A percentile compares a stretch with the other conserved stretches of the same genome.
Evolutionary conservation across 2,113 vertebrate species (phyloP).

Genomic region (Odobenus rosmarus): DNA sequence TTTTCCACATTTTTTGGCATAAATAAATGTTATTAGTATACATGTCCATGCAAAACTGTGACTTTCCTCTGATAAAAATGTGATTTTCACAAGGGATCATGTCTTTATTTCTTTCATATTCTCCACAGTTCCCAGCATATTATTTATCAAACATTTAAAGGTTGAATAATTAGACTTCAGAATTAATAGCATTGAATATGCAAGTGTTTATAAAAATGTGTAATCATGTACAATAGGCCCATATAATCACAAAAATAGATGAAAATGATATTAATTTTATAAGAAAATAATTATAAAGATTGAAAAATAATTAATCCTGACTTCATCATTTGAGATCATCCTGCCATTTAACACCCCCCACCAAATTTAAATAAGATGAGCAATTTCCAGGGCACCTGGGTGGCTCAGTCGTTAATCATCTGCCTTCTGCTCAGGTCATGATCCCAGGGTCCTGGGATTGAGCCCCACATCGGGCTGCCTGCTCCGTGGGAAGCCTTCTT

Average conservation of each 20-base stretch:
- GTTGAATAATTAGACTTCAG: not conserved
- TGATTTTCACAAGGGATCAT: not conserved
- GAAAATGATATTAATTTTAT: not conserved
- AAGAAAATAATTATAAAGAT: not conserved
- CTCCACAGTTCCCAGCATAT: not conserved
- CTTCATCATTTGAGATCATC: not conserved
- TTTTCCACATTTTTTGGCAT: constrained; percentile 9
- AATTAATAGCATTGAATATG: not conserved
- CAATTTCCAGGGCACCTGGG: too few species aligned
- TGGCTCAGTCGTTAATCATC: too few species aligned
- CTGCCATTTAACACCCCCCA: not conserved
- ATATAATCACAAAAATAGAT: not conserved
- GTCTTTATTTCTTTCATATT: not conserved
- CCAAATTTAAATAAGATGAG: not conserved
- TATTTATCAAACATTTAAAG: not conserved
- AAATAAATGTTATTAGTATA: not conserved
- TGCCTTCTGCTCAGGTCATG: too few species aligned
- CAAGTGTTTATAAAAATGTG: not conserved
- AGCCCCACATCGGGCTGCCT: too few species aligned
- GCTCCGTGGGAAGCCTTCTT: too few species aligned
- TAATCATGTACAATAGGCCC: not conserved
- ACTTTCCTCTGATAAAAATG: not conserved
- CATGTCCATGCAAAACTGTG: not conserved
- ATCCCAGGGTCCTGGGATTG: too few species aligned
- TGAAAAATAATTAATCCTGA: not conserved